Evolutionary conservation across 23 tunicate species (phyloP).

Genomic region (Ascidia mentula): DNA sequence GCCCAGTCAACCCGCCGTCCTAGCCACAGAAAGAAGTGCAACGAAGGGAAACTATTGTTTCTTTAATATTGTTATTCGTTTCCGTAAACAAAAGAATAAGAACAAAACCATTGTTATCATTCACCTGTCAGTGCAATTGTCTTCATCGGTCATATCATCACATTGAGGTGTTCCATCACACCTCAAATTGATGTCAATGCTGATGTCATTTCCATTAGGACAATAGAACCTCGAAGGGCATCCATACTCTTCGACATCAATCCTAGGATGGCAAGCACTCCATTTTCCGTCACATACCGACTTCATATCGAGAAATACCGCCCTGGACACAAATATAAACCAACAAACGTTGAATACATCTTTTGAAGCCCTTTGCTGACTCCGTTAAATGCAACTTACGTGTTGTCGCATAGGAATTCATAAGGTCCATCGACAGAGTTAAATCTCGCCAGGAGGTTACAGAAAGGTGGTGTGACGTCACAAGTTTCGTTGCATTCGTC

Average conservation of each 20-base stretch:
- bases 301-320: slow-evolving; percentile 19
- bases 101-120: too few relatives aligned
- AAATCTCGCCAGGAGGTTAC: slow-evolving; percentile 27
- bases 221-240: slow-evolving; percentile 77
- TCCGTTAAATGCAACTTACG: slow-evolving; percentile 21
- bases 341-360: neutral
- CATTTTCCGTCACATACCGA: slow-evolving; percentile 48
- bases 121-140: neutral
- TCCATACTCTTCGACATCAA: slow-evolving; percentile 49
- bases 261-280: slow-evolving; percentile 48
- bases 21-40: too few relatives aligned
- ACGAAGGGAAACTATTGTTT: too few relatives aligned
- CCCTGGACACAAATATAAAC: neutral
- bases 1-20: too few relatives aligned
- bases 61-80: too few relatives aligned
- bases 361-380: neutral
- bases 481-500: slow-evolving; percentile 70
- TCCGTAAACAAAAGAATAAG: too few relatives aligned
- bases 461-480: slow-evolving; percentile 32
- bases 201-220: slow-evolving; percentile 34
- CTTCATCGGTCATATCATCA: slow-evolving; percentile 29
- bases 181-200: slow-evolving; percentile 40
- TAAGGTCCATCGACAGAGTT: slow-evolving; percentile 27
- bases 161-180: slow-evolving; percentile 73
- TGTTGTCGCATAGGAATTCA: slow-evolving; percentile 47